A percentile compares a stretch with the other conserved stretches of the same genome.
phyloP scores from a whole-genome alignment of 2,797 vertebrate species.

The Toxotes lorentzi region DNA sequence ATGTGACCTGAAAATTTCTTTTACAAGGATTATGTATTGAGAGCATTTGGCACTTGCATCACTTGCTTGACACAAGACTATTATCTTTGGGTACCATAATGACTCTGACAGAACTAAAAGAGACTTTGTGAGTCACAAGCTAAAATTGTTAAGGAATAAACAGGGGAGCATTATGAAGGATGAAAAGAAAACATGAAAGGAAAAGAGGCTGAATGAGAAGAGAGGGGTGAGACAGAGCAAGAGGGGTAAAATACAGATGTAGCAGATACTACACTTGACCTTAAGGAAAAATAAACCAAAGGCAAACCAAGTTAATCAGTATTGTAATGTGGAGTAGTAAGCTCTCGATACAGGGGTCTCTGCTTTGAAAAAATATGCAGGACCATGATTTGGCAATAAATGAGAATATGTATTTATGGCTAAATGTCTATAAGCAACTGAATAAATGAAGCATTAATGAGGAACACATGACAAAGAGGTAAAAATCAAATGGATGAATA shows the following conservation, averaged over 20 bases:
- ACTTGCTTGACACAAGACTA: constrained; percentile 11
- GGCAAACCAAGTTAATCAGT: too few relatives aligned
- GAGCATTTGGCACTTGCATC: neutral
- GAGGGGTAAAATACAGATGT: constrained; percentile 18
- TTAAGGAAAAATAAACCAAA: too few relatives aligned
- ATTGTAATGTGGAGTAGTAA: too few relatives aligned
- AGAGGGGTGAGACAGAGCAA: constrained; percentile 24
- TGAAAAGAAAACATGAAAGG: constrained; percentile 42
- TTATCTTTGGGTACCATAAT: constrained; percentile 3
- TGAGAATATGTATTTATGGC: too few relatives aligned
- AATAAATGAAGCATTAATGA: too few relatives aligned
- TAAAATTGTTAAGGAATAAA: constrained; percentile 39
- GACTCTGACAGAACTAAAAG: constrained; percentile 14
- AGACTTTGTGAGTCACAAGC: constrained; percentile 13
- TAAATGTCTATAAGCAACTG: too few relatives aligned
- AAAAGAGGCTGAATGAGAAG: constrained; percentile 28
- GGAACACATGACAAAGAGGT: too few relatives aligned
- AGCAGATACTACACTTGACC: neutral
- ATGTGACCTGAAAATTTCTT: neutral
- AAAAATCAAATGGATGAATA: too few relatives aligned
- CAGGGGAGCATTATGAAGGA: constrained; percentile 27
- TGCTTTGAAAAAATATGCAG: too few relatives aligned
- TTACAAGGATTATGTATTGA: constrained; percentile 6
- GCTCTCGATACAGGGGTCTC: too few relatives aligned
- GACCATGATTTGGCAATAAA: too few relatives aligned